Percentiles rank a stretch among this genome's conserved stretches.
Conservation (phyloP, 2,113 vertebrate genomes). For the Tenrec ecaudatus region DNA sequence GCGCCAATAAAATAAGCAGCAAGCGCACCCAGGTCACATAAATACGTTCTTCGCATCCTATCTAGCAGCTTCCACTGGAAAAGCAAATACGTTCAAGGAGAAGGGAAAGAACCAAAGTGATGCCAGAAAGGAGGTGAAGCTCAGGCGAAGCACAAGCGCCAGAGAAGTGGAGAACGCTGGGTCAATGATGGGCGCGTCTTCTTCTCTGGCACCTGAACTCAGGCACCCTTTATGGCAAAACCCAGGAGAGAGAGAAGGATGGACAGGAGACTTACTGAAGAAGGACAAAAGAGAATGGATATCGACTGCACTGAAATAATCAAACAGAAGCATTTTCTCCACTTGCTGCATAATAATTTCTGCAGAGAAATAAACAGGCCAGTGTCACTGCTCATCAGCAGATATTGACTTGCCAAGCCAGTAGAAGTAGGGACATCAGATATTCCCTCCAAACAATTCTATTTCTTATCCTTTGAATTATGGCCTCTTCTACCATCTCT, state of each 20-base stretch:
- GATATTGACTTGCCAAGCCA: not conserved
- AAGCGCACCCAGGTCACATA: conserved; percentile 3
- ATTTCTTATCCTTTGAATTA: not conserved
- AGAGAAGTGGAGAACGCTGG: not conserved
- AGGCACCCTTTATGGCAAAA: not conserved
- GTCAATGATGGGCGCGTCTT: not conserved
- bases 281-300: not conserved
- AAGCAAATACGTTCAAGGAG: conserved; percentile 6
- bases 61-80: not conserved
- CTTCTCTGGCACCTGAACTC: not conserved
- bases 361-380: not conserved
- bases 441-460: not conserved
- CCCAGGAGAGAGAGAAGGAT: not conserved
- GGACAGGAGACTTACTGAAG: not conserved
- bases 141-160: not conserved
- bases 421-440: not conserved
- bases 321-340: not conserved
- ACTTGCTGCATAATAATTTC: not conserved
- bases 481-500: not conserved
- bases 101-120: not conserved
- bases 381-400: not conserved
- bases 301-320: not conserved
- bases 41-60: not conserved
- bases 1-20: not conserved
- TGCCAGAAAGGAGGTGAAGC: not conserved